A percentile compares a stretch with the other conserved stretches of the same genome.
These are phyloP conservation scores for Synanthedon vespiformis DNA, from an alignment of 2,888 invertebrate species.

Conservation along the genomic window DNA sequence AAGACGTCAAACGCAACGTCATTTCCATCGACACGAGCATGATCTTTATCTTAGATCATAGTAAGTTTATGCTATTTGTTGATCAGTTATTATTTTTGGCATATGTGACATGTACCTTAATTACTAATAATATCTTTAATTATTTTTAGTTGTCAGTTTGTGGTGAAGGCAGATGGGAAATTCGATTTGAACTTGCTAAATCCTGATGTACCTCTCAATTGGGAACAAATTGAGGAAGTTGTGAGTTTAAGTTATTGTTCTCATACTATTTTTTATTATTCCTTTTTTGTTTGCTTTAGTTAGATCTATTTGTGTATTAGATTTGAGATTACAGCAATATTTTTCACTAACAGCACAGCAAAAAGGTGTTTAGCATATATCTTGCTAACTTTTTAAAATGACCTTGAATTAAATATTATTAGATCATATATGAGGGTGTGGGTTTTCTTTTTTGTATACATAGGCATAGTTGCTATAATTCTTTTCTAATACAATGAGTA, in stretches of 20 bases:
- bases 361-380: no score
- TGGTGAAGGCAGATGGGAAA: slow-evolving; percentile 85
- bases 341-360: no score
- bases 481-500: no score
- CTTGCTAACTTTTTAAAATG: no score
- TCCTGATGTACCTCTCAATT: slow-evolving; percentile 91
- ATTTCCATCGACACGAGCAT: slow-evolving; percentile 83
- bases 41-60: slow-evolving; percentile 95
- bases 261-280: neutral
- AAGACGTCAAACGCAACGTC: slow-evolving; percentile 34
- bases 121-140: neutral
- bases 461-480: no score
- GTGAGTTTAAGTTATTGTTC: slow-evolving; percentile 65
- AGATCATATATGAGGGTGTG: no score
- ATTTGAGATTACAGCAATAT: no score
- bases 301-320: no score
- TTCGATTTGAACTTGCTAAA: slow-evolving; percentile 82
- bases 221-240: slow-evolving; percentile 94
- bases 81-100: neutral
- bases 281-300: neutral
- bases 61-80: slow-evolving; percentile 62
- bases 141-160: slow-evolving; percentile 88
- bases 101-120: slow-evolving; percentile 1
- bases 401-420: no score
- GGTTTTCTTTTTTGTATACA: no score